Conservation (phyloP, 2,888 invertebrate species). For the Caenorhabditis drosophilae region DNA sequence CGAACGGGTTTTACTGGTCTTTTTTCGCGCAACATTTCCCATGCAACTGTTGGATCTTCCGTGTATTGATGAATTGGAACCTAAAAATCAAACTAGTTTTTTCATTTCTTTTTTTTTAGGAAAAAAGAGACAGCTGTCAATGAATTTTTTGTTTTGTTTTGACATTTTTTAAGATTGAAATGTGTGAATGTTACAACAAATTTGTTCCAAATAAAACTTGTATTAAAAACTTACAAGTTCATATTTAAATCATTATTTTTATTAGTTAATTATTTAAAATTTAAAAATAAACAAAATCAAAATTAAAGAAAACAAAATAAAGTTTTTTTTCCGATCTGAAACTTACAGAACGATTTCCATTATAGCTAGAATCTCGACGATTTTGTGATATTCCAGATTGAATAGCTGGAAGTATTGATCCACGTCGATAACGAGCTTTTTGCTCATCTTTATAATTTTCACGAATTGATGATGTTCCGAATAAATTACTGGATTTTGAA, state of each 20-base stretch:
- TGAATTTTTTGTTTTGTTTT: too few relatives aligned
- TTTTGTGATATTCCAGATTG: conserved; percentile 22
- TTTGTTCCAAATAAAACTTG: neutral
- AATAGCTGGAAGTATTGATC: conserved; percentile 5
- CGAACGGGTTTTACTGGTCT: conserved; percentile 74
- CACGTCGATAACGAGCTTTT: conserved; percentile 6
- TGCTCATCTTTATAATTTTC: conserved; percentile 20
- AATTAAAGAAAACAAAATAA: neutral
- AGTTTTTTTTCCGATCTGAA: neutral
- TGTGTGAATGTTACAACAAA: neutral
- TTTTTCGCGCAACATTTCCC: conserved; percentile 77
- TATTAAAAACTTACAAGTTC: neutral
- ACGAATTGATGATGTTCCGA: conserved; percentile 38
- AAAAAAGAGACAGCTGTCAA: too few relatives aligned
- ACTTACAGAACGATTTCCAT: conserved; percentile 7
- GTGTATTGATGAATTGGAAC: conserved; percentile 70
- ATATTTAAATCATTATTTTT: too few relatives aligned
- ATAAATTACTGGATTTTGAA: conserved; percentile 46
- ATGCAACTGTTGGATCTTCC: conserved; percentile 78
- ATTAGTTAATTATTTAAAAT: too few relatives aligned
- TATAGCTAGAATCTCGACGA: conserved; percentile 31
- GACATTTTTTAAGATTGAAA: neutral
- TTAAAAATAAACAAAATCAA: neutral
- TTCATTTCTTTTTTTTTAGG: neutral
- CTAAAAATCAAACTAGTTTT: conserved; percentile 34